Evolutionary conservation across 2,113 vertebrate genomes (phyloP).

Genomic region (Crotalus horridus): DNA sequence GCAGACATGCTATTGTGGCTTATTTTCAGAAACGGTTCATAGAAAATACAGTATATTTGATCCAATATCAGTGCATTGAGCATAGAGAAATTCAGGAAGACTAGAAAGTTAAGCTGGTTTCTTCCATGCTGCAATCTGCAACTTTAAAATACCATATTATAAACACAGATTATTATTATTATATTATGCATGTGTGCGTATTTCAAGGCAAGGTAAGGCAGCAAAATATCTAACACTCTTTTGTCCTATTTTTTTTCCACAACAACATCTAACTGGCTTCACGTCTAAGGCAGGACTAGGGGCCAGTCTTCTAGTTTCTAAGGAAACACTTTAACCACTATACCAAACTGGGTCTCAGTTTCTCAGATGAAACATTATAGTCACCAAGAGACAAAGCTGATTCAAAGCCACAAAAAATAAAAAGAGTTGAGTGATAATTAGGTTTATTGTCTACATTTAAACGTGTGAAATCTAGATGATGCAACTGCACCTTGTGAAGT

Average conservation of each 20-base stretch:
- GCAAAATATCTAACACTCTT: background rate
- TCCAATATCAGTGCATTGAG: background rate
- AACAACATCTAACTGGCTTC: background rate
- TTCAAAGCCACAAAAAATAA: background rate
- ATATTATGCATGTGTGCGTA: background rate
- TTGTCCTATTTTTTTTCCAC: background rate
- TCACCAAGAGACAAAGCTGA: background rate
- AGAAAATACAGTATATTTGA: background rate
- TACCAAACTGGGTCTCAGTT: background rate
- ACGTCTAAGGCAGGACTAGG: background rate
- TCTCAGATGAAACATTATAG: background rate
- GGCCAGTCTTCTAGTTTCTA: background rate
- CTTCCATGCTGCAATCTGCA: background rate
- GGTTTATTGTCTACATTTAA: constrained; percentile 36
- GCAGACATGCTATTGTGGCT: background rate
- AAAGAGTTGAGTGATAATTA: background rate
- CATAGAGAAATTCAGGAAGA: background rate
- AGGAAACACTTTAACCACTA: background rate
- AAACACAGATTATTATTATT: background rate
- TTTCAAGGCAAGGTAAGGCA: background rate
- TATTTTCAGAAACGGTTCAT: too few relatives aligned
- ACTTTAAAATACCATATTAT: background rate
- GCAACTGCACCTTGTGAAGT: constrained; percentile 7
- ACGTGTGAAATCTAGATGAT: constrained; percentile 15
- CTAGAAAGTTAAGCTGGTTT: background rate